These are phyloP conservation scores for Choreutis nemorana DNA, from an alignment of 2,888 invertebrate species.

Conservation along the genomic window DNA sequence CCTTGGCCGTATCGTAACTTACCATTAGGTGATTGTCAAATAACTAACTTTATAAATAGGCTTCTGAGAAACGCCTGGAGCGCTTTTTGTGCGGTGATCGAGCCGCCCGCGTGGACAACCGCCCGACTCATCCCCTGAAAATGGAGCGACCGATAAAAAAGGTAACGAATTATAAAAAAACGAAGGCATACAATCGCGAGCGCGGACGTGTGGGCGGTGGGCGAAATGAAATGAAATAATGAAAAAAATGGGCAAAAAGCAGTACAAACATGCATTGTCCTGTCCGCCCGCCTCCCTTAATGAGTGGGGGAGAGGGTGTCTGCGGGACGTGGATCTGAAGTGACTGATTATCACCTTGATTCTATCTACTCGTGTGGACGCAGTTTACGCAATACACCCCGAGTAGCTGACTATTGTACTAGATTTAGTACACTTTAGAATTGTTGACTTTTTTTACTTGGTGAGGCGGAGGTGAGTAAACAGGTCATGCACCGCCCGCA, in stretches of 20 bases:
- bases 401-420: too few relatives aligned
- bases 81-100: conserved; percentile 15
- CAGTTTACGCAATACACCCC: too few relatives aligned
- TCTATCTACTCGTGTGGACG: conserved; percentile 47
- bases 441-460: too few relatives aligned
- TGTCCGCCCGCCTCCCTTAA: conserved; percentile 47
- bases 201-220: conserved; percentile 63
- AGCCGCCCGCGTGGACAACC: conserved; percentile 28
- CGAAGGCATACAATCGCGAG: conserved; percentile 62
- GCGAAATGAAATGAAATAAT: conserved; percentile 67
- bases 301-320: conserved; percentile 35
- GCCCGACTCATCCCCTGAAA: conserved; percentile 58
- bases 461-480: too few relatives aligned
- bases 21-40: too few relatives aligned
- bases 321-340: conserved; percentile 36
- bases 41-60: too few relatives aligned
- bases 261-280: conserved; percentile 67
- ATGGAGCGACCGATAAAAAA: conserved; percentile 66
- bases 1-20: too few relatives aligned
- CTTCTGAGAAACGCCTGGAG: conserved; percentile 2
- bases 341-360: conserved; percentile 63
- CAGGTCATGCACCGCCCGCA: too few relatives aligned
- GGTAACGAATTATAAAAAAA: conserved; percentile 67
- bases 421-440: too few relatives aligned
- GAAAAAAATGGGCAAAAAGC: conserved; percentile 67